Evolutionary conservation across 2,888 invertebrate species (phyloP).

Genomic region (Physocephala rufipes): DNA sequence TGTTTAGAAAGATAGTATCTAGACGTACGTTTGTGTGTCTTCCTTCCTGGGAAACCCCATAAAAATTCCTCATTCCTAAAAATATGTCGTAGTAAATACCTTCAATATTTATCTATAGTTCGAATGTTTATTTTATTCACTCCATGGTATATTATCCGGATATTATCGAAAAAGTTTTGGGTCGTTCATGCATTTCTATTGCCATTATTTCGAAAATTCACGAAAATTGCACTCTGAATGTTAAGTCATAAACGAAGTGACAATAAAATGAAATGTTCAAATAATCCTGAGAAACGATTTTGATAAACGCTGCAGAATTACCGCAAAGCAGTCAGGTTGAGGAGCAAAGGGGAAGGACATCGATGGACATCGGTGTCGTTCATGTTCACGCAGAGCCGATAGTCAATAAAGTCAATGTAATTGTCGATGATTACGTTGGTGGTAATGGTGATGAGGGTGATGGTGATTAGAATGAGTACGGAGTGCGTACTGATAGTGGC

Average conservation of each 20-base stretch:
- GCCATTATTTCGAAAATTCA: conserved; percentile 25
- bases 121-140: conserved; percentile 35
- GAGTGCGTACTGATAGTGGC: neutral
- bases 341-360: too few relatives aligned
- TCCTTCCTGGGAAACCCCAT: neutral
- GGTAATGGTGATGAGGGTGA: neutral
- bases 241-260: neutral
- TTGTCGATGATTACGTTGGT: neutral
- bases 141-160: neutral
- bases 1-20: too few relatives aligned
- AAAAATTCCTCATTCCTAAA: neutral
- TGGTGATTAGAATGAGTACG: too few relatives aligned
- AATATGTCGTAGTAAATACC: neutral
- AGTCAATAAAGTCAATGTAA: conserved; percentile 9
- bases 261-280: conserved; percentile 27
- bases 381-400: neutral
- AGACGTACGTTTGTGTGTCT: neutral
- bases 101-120: conserved; percentile 30
- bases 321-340: conserved; percentile 8
- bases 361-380: too few relatives aligned
- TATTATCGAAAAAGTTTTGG: too few relatives aligned
- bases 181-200: neutral
- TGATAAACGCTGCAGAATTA: conserved; percentile 25
- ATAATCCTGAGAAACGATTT: conserved; percentile 23
- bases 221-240: conserved; percentile 27